Conservation (phyloP, 2,888 invertebrate genomes). For the Erannis defoliaria region DNA sequence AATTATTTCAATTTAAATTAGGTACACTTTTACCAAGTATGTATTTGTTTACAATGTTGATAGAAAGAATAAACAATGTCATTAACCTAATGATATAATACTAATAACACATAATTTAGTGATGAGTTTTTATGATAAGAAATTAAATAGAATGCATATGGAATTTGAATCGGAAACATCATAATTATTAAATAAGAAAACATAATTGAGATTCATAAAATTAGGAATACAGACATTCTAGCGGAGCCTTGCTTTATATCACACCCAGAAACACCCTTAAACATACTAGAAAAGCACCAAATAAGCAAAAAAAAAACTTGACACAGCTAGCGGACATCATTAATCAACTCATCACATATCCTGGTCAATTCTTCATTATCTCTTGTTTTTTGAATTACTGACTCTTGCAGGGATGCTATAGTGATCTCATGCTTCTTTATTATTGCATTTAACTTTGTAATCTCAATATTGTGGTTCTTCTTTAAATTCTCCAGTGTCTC, state of each 20-base stretch:
- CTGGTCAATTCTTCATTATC: slow-evolving; percentile 96
- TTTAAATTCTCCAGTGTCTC: slow-evolving; percentile 92
- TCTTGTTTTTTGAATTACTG: slow-evolving; percentile 94
- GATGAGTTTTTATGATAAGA: neutral
- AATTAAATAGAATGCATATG: neutral
- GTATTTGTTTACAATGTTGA: neutral
- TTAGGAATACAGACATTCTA: slow-evolving; percentile 44
- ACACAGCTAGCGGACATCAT: slow-evolving; percentile 68
- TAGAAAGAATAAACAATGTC: neutral
- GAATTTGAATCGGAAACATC: slow-evolving; percentile 10
- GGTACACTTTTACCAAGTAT: neutral
- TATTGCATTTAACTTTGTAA: slow-evolving; percentile 93
- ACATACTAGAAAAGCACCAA: slow-evolving; percentile 45
- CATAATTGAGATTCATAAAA: slow-evolving; percentile 44
- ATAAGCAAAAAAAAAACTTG: slow-evolving; percentile 34
- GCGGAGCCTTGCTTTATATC: slow-evolving; percentile 10
- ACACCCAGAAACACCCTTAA: slow-evolving; percentile 35
- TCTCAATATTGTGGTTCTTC: slow-evolving; percentile 91
- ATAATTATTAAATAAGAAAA: slow-evolving; percentile 21
- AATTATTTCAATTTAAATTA: neutral
- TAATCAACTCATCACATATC: slow-evolving; percentile 97
- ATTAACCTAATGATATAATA: slow-evolving; percentile 3
- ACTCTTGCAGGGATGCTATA: slow-evolving; percentile 92
- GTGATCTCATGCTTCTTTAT: slow-evolving; percentile 95
- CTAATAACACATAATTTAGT: slow-evolving; percentile 25